Evolutionary conservation across 2,888 invertebrate species (phyloP), one percentile per base, ranked within the genome.

Genomic region (Cordylochernes scorpioides): DNA sequence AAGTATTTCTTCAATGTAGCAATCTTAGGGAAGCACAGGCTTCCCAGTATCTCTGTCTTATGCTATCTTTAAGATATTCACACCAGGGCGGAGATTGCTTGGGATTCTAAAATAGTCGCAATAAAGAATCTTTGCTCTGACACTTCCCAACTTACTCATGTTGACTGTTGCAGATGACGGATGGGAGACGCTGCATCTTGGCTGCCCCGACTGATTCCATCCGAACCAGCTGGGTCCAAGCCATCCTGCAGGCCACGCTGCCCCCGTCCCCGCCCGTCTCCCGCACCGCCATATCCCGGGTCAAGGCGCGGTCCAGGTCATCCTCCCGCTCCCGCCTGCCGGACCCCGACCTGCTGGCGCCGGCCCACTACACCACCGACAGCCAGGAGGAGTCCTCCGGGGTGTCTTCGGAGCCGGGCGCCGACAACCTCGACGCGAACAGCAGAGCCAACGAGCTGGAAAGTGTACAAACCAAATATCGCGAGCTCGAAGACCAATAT

Each of bases 141-240:
- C n/a, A n/a, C n/a, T n/a, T n/a, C n/a, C n/a, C n/a, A n/a, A n/a
- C n/a, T n/a, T n/a, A n/a, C n/a, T n/a, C n/a, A n/a, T n/a, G n/a
- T n/a, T n/a, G n/a, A n/a, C n/a, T 17, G 45, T 51, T 51, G 26
- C 55, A 71, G 71, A 70, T 71, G 25, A 71, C 77, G 70, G 73
- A 75, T 46, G 77, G 75, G 34, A 65, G 68, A 45, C 67, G 71
- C 36, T 65, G 73, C 37, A 49, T 60, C n/a, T 52, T 88, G 36
- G 77, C 82, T 15, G 84, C 86, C 17, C 71, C 84, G 31, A 84
- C 86, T 6, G 71, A 75, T 12, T 78, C 78, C 13, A 82, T 84
- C 35, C 64, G 86, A 44, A 67, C 68, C 29, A 82, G 78, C 51
- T 88, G 86, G 88, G 67, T 86, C 49, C 71, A 74, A 29, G 77